phyloP scores from a whole-genome alignment of 1,140 invertebrate species.

The Campoletis sonorensis region DNA sequence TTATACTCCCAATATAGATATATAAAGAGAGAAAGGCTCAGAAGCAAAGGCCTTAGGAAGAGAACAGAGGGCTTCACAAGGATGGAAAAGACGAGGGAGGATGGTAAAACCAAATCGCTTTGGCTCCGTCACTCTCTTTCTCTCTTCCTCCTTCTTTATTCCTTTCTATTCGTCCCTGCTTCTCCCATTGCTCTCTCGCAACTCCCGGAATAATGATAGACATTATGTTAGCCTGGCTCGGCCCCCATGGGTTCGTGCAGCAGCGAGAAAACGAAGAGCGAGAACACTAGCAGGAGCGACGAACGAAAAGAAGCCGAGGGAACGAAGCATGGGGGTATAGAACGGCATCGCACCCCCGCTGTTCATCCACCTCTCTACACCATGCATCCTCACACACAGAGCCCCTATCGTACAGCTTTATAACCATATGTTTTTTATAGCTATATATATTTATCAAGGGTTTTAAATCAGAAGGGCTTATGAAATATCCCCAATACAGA shows the following conservation, averaged over 20 bases:
- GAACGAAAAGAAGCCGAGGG: not conserved
- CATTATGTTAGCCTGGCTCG: conserved; percentile 24
- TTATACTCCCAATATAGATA: not conserved
- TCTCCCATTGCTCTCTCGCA: not conserved
- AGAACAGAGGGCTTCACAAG: not conserved
- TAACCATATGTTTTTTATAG: not conserved
- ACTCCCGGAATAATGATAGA: conserved; percentile 25
- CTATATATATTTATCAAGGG: not conserved
- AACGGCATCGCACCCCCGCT: conserved; percentile 26
- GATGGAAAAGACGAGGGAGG: conserved; percentile 18
- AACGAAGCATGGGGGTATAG: conserved; percentile 6
- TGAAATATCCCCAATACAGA: too few relatives aligned
- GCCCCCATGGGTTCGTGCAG: conserved; percentile 28
- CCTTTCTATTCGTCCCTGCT: not conserved
- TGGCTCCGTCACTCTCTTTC: not conserved
- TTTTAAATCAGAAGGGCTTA: too few relatives aligned
- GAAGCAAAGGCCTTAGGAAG: not conserved
- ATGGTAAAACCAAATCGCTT: not conserved
- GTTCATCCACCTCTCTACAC: not conserved
- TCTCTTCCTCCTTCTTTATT: not conserved
- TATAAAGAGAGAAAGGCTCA: not conserved
- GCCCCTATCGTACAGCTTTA: not conserved
- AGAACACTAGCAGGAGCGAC: conserved; percentile 4
- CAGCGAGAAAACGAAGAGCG: conserved; percentile 7
- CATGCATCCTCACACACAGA: not conserved